These are phyloP conservation scores for Rhorus exstirpatorius DNA, from an alignment of 2,888 invertebrate species.

Conservation along the genomic window DNA sequence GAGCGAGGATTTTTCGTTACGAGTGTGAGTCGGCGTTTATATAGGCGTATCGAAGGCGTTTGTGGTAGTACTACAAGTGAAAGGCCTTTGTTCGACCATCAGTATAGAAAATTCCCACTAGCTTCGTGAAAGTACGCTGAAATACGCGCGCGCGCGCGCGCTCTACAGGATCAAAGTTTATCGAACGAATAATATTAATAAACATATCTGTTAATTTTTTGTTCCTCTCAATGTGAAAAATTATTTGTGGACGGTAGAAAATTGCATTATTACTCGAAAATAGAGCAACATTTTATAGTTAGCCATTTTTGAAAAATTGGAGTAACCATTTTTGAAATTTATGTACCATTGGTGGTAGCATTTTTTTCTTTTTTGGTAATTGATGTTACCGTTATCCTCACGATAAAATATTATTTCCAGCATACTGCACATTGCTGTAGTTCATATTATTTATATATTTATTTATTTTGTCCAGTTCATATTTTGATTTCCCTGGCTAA, in stretches of 20 bases:
- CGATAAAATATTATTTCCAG: too few species aligned
- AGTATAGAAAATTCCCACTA: conserved; percentile 56
- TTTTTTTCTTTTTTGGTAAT: background rate
- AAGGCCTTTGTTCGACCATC: conserved; percentile 78
- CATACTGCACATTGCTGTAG: too few species aligned
- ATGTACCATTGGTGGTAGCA: background rate
- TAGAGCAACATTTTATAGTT: too few species aligned
- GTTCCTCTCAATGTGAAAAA: background rate
- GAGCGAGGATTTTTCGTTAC: conserved; percentile 31
- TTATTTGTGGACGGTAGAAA: too few species aligned
- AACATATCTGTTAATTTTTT: background rate
- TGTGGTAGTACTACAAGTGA: conserved; percentile 74
- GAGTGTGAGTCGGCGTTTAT: conserved; percentile 72
- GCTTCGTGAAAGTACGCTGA: conserved; percentile 64
- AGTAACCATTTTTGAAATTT: too few species aligned
- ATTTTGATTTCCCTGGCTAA: background rate
- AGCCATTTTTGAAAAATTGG: too few species aligned
- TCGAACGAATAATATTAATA: conserved; percentile 17
- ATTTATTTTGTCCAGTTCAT: too few species aligned
- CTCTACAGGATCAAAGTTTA: conserved; percentile 41
- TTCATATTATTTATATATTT: too few species aligned
- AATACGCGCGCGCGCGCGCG: conserved; percentile 60
- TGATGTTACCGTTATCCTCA: too few species aligned
- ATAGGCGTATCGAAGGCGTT: conserved; percentile 71
- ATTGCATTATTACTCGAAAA: too few species aligned